Evolutionary conservation across 1,140 invertebrate genomes (phyloP).

Genomic region (Pogonomyrmex californicus): DNA sequence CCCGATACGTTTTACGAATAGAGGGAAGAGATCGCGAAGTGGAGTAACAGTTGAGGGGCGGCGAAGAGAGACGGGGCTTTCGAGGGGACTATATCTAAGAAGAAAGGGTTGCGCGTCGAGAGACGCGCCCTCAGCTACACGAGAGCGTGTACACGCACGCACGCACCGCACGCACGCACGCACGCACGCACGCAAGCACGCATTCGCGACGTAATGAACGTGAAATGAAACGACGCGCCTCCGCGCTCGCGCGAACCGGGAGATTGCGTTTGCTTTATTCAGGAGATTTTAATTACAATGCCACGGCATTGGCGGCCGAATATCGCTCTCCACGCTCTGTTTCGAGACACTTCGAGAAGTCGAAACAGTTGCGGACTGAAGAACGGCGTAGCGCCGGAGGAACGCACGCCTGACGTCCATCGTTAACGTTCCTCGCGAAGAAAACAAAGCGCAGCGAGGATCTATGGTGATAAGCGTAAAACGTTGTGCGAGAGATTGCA

Average conservation of each 20-base stretch:
- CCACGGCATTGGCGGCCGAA: constrained; percentile 49
- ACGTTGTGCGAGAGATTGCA: constrained; percentile 4
- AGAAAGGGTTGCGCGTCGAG: constrained; percentile 80
- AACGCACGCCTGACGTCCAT: neutral
- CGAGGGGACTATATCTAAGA: constrained; percentile 81
- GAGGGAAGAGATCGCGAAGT: constrained; percentile 44
- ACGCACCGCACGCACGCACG: constrained; percentile 44
- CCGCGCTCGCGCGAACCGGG: constrained; percentile 62
- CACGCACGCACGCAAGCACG: constrained; percentile 44
- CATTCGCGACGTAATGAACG: constrained; percentile 75
- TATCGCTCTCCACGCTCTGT: constrained; percentile 65
- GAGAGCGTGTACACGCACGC: constrained; percentile 42
- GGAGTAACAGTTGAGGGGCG: constrained; percentile 44
- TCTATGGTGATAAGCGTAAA: neutral
- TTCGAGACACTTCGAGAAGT: constrained; percentile 42
- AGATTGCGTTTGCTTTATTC: constrained; percentile 85
- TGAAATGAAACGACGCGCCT: constrained; percentile 77
- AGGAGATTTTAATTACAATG: constrained; percentile 84
- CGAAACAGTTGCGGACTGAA: neutral
- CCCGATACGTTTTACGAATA: constrained; percentile 79
- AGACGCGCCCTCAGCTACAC: constrained; percentile 59
- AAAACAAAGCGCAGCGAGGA: neutral
- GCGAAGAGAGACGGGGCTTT: constrained; percentile 62
- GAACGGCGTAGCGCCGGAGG: neutral
- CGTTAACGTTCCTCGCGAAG: constrained; percentile 5